phyloP scores from a whole-genome alignment of 2,797 vertebrate genomes.

The Cyprinella venusta region DNA sequence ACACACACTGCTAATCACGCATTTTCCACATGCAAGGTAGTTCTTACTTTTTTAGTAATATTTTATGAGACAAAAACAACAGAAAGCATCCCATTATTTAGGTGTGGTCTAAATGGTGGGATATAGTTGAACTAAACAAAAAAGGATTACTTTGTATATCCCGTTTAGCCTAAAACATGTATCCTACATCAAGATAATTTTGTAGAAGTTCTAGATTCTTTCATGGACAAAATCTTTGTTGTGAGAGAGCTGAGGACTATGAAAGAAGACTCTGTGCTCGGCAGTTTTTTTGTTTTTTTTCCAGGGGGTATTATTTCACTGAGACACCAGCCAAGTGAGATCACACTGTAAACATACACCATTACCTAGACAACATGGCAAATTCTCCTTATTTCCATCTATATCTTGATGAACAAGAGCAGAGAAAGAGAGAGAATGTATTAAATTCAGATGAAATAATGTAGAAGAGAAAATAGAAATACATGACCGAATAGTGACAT shows the following conservation, averaged over 20 bases:
- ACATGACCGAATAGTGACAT: conserved; percentile 50
- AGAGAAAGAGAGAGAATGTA: neutral
- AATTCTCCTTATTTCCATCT: conserved; percentile 49
- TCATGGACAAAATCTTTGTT: conserved; percentile 56
- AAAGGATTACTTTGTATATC: neutral
- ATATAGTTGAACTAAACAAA: neutral
- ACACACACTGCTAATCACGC: no score
- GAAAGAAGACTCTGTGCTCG: conserved; percentile 63
- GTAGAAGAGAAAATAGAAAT: conserved; percentile 69
- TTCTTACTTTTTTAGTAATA: neutral
- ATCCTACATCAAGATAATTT: neutral
- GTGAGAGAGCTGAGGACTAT: conserved; percentile 48
- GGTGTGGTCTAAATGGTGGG: neutral
- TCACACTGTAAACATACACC: conserved; percentile 70
- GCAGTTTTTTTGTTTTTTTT: conserved; percentile 57
- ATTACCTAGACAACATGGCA: conserved; percentile 69
- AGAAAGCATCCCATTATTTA: neutral
- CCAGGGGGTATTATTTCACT: conserved; percentile 68
- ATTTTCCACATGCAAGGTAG: neutral
- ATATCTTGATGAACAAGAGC: conserved; percentile 1
- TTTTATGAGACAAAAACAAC: neutral
- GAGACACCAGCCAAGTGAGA: conserved; percentile 62
- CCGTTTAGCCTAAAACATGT: no score
- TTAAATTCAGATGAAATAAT: conserved; percentile 43
- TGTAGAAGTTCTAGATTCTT: neutral